Conservation (phyloP, 2,888 invertebrate species). For the Eupithecia tripunctaria region DNA sequence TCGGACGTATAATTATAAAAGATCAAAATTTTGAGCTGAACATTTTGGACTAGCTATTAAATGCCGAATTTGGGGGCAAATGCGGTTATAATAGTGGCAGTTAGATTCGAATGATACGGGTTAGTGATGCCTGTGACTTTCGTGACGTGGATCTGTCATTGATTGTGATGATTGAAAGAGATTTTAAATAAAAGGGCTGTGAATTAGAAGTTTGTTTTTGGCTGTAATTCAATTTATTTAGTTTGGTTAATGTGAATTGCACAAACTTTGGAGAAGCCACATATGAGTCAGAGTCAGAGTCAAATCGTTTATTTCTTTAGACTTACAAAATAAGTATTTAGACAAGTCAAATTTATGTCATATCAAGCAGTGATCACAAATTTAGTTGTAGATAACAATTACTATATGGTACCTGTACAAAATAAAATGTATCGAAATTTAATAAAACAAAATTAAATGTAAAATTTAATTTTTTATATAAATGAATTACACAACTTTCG, state of each 20-base stretch:
- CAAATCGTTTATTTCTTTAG: too few relatives aligned
- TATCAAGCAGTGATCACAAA: background rate
- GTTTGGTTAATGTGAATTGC: background rate
- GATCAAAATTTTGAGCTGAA: constrained; percentile 69
- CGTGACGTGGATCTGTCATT: constrained; percentile 35
- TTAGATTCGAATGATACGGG: constrained; percentile 68
- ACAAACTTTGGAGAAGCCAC: background rate
- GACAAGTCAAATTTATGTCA: too few relatives aligned
- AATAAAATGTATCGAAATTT: too few relatives aligned
- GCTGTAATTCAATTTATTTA: background rate
- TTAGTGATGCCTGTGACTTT: constrained; percentile 53
- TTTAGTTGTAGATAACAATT: background rate
- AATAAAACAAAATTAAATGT: too few relatives aligned
- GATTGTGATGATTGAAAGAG: constrained; percentile 2
- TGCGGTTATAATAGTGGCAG: constrained; percentile 78
- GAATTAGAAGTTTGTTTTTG: background rate
- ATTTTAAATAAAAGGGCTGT: background rate
- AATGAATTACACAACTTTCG: background rate
- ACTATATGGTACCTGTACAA: too few relatives aligned
- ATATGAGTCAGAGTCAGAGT: too few relatives aligned
- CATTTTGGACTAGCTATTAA: constrained; percentile 75
- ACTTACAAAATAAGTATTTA: too few relatives aligned
- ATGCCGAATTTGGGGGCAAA: constrained; percentile 73
- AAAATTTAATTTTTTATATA: too few relatives aligned
- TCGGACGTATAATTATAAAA: constrained; percentile 79